Base-by-base conservation (phyloP, 1,140 invertebrate genomes). In the Solenopsis invicta region DNA sequence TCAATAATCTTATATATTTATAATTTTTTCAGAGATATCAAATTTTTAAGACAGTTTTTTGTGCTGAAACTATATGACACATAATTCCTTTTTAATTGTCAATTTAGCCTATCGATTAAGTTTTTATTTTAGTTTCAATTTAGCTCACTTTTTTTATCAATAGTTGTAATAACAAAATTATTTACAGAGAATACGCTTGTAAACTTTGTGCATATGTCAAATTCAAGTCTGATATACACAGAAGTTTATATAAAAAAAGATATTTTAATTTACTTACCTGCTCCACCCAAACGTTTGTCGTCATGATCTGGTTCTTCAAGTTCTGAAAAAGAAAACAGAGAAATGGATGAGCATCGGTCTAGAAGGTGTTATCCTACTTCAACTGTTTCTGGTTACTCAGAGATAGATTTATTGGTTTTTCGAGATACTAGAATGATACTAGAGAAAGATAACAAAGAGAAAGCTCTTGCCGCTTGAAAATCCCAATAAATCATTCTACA, bases 231-330 rank as follows among this genome's bases (percentile, higher is more conserved):
- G n/a, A 69, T 37, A 29, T 21, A 16, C 0, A 24, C 4, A 10
- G 0, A 45, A 67, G 9, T 16, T 21, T 21, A 5, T 80, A 54
- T 41, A 8, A 69, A 0, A 61, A 24, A 61, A 37, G 9, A 48
- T 16, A 61, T 1, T 41, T 61, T 41, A 34, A 16, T 34, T 62
- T 89, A 95, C 96, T 97, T 95, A 99, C 98, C 97, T 99, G 98
- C 96, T 99, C 98, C 90, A 99, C 97, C 98, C 98, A 99, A 88
- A 99, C 98, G 96, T 99, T 99, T 92, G 98, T 99, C 92, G 98
- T 99, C 98, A 99, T 99, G 93, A 99, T 99, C 97, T 99, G 98
- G 96, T 98, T 99, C 95, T 98, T 98, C 95, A 98, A 96, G 96
- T 98, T 98, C 98, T 98, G 97, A 91, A 98, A 95, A 93, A 95